Conservation (phyloP, 2,888 invertebrate species). For the Trilocha varians region DNA sequence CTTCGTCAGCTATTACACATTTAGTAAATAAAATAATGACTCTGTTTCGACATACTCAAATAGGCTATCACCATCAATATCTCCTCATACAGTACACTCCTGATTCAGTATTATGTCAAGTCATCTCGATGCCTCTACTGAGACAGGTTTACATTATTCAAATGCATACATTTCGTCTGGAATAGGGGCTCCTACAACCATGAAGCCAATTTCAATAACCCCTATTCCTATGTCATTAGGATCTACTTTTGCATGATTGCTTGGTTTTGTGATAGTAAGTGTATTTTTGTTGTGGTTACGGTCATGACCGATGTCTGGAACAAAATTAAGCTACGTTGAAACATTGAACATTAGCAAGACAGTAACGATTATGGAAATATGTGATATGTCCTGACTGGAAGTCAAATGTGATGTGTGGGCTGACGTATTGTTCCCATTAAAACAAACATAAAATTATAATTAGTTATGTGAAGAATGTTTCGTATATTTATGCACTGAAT, state of each 20-base stretch:
- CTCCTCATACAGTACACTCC: slow-evolving; percentile 36
- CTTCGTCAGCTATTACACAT: too few relatives aligned
- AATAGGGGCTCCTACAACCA: background rate
- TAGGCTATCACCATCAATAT: slow-evolving; percentile 21
- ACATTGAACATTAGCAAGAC: slow-evolving; percentile 37
- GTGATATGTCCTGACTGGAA: slow-evolving; percentile 21
- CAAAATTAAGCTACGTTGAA: slow-evolving; percentile 44
- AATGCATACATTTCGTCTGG: slow-evolving; percentile 41
- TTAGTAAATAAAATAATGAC: slow-evolving; percentile 1
- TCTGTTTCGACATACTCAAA: slow-evolving; percentile 14
- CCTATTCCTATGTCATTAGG: slow-evolving; percentile 10
- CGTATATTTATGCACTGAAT: too few relatives aligned
- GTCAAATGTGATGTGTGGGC: slow-evolving; percentile 7
- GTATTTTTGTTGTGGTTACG: slow-evolving; percentile 15
- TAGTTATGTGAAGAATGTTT: too few relatives aligned
- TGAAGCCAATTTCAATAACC: background rate
- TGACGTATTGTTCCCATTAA: slow-evolving; percentile 14
- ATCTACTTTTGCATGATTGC: slow-evolving; percentile 4
- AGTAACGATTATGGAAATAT: slow-evolving; percentile 43
- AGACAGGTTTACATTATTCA: slow-evolving; percentile 68
- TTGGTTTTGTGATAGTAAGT: slow-evolving; percentile 9
- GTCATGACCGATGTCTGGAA: slow-evolving; percentile 41
- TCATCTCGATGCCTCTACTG: slow-evolving; percentile 53
- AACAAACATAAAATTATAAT: slow-evolving; percentile 13
- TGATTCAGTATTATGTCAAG: slow-evolving; percentile 56